These are phyloP conservation scores for Saimiri boliviensis DNA, from an alignment of 2,113 vertebrate species.

Conservation along the genomic window DNA sequence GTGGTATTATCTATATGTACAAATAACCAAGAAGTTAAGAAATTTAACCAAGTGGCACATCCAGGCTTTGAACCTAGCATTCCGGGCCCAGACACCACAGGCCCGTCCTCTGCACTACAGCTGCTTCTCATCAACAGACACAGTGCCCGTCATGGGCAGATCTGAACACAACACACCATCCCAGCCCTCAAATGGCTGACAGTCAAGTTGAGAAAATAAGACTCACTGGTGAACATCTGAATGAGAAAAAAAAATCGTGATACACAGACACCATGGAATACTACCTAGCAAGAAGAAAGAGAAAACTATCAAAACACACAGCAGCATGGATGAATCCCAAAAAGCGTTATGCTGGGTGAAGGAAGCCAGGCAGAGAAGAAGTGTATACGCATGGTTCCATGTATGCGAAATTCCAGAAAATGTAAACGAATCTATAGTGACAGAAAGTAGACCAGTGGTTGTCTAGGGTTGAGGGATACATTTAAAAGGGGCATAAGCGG, in stretches of 20 bases:
- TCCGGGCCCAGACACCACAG: accelerated
- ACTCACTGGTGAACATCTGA: not conserved
- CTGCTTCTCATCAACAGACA: not conserved
- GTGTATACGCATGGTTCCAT: not conserved
- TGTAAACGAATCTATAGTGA: not conserved
- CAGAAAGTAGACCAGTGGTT: not conserved
- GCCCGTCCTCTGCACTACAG: too few species aligned
- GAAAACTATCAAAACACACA: not conserved
- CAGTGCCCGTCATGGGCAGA: accelerated
- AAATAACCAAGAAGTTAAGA: not conserved
- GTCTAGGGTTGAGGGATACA: too few species aligned
- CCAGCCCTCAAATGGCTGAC: not conserved
- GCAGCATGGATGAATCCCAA: not conserved
- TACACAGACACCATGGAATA: accelerated
- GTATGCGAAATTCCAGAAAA: not conserved
- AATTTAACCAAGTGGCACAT: not conserved
- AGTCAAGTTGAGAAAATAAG: not conserved
- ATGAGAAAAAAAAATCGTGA: not conserved
- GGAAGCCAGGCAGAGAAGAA: not conserved
- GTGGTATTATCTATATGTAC: too few species aligned
- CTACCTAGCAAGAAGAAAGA: not conserved
- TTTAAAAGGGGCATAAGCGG: not conserved
- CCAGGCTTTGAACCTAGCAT: not conserved
- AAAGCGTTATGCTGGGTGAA: not conserved
- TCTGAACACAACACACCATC: not conserved